Conservation (phyloP, 2,797 vertebrate species). For the Tarsius wallacei region DNA sequence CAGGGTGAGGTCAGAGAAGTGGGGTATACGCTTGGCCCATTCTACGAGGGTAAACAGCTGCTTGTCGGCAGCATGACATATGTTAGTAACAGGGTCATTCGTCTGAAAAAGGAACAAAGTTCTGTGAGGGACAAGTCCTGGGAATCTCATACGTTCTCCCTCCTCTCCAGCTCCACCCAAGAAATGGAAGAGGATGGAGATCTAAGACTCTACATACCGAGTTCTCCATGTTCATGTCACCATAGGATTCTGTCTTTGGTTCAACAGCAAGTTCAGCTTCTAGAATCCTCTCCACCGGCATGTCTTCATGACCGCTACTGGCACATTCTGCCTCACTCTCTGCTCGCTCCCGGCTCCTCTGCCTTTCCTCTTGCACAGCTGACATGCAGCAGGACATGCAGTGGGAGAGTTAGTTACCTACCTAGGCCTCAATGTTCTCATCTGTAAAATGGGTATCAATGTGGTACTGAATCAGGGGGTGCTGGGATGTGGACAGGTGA, state of each 20-base stretch:
- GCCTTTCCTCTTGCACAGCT: conserved; percentile 98
- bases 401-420: neutral
- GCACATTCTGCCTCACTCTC: conserved; percentile 96
- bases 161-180: neutral
- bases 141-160: accelerated
- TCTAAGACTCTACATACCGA: conserved; percentile 91
- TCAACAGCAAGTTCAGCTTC: conserved; percentile 98
- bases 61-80: conserved; percentile 98
- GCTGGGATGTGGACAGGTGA: neutral
- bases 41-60: conserved; percentile 98
- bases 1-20: conserved; percentile 96
- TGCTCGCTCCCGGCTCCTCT: conserved; percentile 95
- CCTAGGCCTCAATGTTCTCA: neutral
- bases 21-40: conserved; percentile 98
- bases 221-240: conserved; percentile 91
- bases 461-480: neutral
- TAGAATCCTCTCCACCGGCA: conserved; percentile 98
- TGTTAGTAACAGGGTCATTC: conserved; percentile 98
- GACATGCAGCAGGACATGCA: neutral
- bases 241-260: conserved; percentile 95
- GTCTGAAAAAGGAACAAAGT: conserved; percentile 90
- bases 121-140: neutral
- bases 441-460: neutral
- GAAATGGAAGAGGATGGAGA: accelerated
- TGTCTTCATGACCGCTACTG: conserved; percentile 94